These are phyloP conservation scores for Halocynthia roretzi DNA, from an alignment of 23 tunicate genomes.

Conservation along the genomic window DNA sequence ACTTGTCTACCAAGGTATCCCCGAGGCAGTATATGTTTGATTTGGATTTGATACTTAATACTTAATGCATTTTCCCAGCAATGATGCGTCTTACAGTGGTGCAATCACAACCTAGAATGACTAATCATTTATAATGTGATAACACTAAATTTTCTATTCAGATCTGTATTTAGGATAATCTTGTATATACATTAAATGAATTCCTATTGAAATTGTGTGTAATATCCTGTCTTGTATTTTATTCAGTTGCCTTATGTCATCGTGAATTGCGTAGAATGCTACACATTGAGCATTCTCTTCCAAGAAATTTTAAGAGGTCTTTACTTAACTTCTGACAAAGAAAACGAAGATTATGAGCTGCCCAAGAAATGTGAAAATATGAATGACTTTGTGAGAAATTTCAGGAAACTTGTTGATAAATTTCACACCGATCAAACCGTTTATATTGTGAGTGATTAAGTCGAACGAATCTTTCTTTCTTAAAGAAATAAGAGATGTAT, in stretches of 20 bases:
- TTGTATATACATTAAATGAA: too few relatives aligned
- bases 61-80: too few relatives aligned
- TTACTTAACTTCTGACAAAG: not conserved
- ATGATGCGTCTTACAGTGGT: too few relatives aligned
- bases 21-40: too few relatives aligned
- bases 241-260: conserved; percentile 59
- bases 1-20: too few relatives aligned
- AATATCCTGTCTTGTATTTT: not conserved
- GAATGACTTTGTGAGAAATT: conserved; percentile 63
- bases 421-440: conserved; percentile 20
- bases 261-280: conserved; percentile 83
- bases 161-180: too few relatives aligned
- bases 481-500: not conserved
- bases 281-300: conserved; percentile 35
- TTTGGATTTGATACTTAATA: too few relatives aligned
- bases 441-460: conserved; percentile 53
- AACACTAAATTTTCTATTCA: too few relatives aligned
- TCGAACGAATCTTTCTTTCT: not conserved
- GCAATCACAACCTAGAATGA: too few relatives aligned
- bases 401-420: conserved; percentile 15
- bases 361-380: conserved; percentile 54
- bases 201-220: too few relatives aligned
- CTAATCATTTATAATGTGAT: too few relatives aligned
- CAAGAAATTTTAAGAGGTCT: conserved; percentile 26
- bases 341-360: not conserved